Base-by-base conservation (phyloP, 2,113 vertebrate genomes). In the Dromas ardeola region DNA sequence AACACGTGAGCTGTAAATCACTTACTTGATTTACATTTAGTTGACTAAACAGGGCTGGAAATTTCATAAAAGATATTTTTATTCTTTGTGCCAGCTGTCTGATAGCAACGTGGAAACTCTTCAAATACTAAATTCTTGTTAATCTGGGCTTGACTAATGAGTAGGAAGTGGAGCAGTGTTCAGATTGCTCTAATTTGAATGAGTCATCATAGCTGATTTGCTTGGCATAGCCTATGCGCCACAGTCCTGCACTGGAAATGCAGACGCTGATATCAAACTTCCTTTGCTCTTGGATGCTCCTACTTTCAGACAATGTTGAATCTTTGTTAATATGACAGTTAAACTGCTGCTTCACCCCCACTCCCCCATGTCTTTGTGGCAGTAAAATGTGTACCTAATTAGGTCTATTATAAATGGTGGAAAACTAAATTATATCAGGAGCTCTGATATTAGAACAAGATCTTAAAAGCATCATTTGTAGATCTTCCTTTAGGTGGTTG, bases 1-100 rank as follows among this genome's bases (percentile, higher is more conserved):
- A 87, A 27, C 23, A 43, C 27, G 56, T 69, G 84, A 94, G 26
- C 70, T 89, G 52, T 16, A 94, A 85, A 43, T 81, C 4, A 49
- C 89, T 87, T 93, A 79, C 62, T 96, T 94, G 89, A 94, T 94
- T 95, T 94, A 91, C 88, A 94, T 94, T 95, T 94, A 91, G 49
- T 77, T 94, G 87, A 87, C 56, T 88, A 95, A 97, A 95, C 62
- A 81, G 58, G 55, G 61, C 66, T 94, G 95, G 81, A 82, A 92
- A 88, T 95, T 82, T 86, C 79, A 72, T 43, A 40, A 84, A 66
- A 81, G 52, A 43, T 74, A 70, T 69, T 91, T 95, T 94, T 77
- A 47, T 91, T 84, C 49, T 69, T 36, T 66, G 36, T 86, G 47
- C 78, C 92, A 95, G 55, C 88, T 94, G 66, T 61, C 30, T 93